These are phyloP conservation scores for Labeo catla DNA, from an alignment of 2,113 vertebrate species.

Conservation along the genomic window DNA sequence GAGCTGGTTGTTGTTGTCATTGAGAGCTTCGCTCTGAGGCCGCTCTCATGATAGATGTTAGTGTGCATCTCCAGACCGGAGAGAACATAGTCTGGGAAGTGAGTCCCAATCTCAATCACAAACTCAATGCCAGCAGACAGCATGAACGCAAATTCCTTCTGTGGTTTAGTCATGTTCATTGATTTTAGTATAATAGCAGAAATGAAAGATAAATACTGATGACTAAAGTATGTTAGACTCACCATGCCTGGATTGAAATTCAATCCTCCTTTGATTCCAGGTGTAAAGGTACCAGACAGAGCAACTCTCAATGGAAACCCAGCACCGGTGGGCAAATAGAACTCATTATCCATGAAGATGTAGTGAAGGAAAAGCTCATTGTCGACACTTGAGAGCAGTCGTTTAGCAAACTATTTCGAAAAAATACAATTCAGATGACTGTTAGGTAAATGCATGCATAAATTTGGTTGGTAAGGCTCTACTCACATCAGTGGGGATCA, in stretches of 20 bases:
- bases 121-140: conserved; percentile 87
- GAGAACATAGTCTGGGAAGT: conserved; percentile 83
- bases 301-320: conserved; percentile 88
- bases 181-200: background rate
- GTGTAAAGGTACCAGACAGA: conserved; percentile 83
- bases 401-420: conserved; percentile 67
- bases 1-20: conserved; percentile 71
- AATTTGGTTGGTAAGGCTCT: background rate
- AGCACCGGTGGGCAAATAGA: conserved; percentile 87
- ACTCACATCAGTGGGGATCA: conserved; percentile 70
- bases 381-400: conserved; percentile 77
- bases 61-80: conserved; percentile 86
- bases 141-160: conserved; percentile 81
- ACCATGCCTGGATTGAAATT: conserved; percentile 79
- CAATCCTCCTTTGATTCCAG: conserved; percentile 84
- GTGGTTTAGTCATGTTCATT: conserved; percentile 7
- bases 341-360: conserved; percentile 94
- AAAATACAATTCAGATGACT: background rate
- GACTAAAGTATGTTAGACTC: conserved; percentile 27
- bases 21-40: conserved; percentile 73
- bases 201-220: background rate
- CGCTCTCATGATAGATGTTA: conserved; percentile 87
- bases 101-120: conserved; percentile 81
- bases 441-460: background rate
- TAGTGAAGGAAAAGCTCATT: conserved; percentile 89